Evolutionary conservation across 1,140 invertebrate species (phyloP), one percentile per base, ranked within the genome.

Genomic region (Sinella curviseta): DNA sequence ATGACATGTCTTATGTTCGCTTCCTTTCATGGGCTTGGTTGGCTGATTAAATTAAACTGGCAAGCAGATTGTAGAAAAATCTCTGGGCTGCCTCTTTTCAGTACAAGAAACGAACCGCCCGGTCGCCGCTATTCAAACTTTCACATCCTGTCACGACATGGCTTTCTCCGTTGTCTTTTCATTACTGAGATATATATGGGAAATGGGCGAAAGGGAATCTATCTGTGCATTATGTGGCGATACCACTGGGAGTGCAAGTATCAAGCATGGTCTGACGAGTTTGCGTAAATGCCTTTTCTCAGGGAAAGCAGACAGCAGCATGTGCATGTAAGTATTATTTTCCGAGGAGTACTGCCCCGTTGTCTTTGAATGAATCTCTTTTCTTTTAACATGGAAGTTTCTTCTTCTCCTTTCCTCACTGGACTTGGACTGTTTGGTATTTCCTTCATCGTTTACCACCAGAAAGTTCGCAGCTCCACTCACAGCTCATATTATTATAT

Each of bases 331-430:
- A 31, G 31, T 70, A 31, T 60, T 17, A 26, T 70, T 8, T 70
- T 16, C 4, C 57, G 8, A 65, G 57, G 4, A 65, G 24, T 26
- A 65, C 24, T 16, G 24, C 4, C 28, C 3, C 31, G 8, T 14
- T 70, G 65, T 70, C 65, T 70, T 70, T 24, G 65, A 30, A 70
- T 70, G 65, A 70, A 31, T 17, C 57, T 33, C 65, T 30, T 70
- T 70, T 70, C 65, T 70, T 30, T 30, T 33, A 1, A 14, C 28
- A 12, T 30, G 2, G 65, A 30, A 70, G 31, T 33, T 31, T 48
- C 8, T 48, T 48, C 39, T 48, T 48, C 39, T 20, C 39, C 39
- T 48, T 48, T 48, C 39, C 65, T 70, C 31, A 33, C 31, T 70
- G 31, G 65, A 30, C 65, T 70, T 24, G 14, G n/a, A 12, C 57